Conservation (phyloP, 2,113 vertebrate genomes). For the Callorhinus ursinus region DNA sequence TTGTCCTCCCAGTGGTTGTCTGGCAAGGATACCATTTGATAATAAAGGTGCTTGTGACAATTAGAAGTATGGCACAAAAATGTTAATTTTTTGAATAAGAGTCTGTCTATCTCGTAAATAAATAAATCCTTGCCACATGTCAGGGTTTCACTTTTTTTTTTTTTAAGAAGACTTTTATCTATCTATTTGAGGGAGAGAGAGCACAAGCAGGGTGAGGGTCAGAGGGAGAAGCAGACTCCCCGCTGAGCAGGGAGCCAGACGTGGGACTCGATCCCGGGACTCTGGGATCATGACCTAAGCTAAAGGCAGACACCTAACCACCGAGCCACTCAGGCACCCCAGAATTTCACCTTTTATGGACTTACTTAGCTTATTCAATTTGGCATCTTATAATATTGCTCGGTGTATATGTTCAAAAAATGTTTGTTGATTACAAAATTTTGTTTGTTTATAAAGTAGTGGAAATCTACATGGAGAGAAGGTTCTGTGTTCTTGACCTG, state of each 20-base stretch:
- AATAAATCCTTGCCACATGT: background rate
- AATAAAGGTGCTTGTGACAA: background rate
- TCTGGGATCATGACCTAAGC: no score
- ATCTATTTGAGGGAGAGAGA: no score
- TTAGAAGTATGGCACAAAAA: background rate
- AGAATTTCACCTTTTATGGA: background rate
- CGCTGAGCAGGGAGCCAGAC: no score
- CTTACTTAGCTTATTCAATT: background rate
- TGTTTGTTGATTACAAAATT: background rate
- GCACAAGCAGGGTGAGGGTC: no score
- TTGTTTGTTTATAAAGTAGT: background rate
- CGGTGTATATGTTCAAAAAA: background rate
- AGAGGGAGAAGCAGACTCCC: no score
- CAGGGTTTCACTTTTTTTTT: background rate
- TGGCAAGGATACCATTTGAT: background rate
- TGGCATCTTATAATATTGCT: background rate
- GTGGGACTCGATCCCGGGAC: no score
- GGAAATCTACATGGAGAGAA: background rate
- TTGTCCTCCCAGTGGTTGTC: background rate
- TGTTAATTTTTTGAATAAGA: background rate
- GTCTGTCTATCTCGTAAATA: background rate
- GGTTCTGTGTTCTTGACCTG: background rate
- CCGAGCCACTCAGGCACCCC: no score
- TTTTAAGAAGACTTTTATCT: no score
- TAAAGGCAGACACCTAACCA: no score